Evolutionary conservation across 2,797 vertebrate species (phyloP).

Genomic region (Champsocephalus esox): DNA sequence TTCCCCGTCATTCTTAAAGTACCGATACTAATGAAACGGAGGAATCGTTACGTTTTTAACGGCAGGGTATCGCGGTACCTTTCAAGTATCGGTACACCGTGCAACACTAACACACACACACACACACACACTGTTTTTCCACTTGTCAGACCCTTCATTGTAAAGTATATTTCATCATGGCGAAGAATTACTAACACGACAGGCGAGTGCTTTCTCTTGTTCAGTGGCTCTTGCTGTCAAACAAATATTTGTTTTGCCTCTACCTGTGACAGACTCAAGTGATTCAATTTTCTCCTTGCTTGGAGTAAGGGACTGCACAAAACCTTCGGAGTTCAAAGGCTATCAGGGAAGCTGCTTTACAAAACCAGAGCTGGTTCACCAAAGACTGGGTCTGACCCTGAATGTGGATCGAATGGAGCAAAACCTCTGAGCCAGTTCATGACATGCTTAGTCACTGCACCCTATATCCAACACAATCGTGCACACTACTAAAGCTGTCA

Average conservation of each 20-base stretch:
- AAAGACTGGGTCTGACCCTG: not conserved
- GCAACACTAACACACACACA: not conserved
- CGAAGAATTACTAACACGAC: constrained; percentile 51
- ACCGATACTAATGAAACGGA: too few relatives aligned
- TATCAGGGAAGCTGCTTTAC: constrained; percentile 7
- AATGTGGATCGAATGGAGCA: constrained; percentile 16
- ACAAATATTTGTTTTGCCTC: constrained; percentile 8
- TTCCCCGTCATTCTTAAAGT: too few relatives aligned
- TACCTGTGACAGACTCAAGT: constrained; percentile 60
- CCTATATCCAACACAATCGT: not conserved
- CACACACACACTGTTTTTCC: constrained; percentile 18
- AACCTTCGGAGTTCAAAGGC: constrained; percentile 38
- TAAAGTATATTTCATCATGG: constrained; percentile 68
- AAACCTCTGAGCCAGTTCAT: constrained; percentile 12
- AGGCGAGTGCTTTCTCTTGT: constrained; percentile 73
- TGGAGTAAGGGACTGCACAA: constrained; percentile 48
- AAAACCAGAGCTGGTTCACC: constrained; percentile 9
- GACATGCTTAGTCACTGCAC: not conserved
- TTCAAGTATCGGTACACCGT: too few relatives aligned
- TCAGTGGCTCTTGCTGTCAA: constrained; percentile 59
- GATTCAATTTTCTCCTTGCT: constrained; percentile 57
- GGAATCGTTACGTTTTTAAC: too few relatives aligned
- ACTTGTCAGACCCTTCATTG: constrained; percentile 52
- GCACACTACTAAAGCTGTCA: not conserved
- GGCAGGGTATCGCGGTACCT: too few relatives aligned